Conservation (phyloP, 2,888 invertebrate genomes). For the Drosophila nr. medialis region DNA sequence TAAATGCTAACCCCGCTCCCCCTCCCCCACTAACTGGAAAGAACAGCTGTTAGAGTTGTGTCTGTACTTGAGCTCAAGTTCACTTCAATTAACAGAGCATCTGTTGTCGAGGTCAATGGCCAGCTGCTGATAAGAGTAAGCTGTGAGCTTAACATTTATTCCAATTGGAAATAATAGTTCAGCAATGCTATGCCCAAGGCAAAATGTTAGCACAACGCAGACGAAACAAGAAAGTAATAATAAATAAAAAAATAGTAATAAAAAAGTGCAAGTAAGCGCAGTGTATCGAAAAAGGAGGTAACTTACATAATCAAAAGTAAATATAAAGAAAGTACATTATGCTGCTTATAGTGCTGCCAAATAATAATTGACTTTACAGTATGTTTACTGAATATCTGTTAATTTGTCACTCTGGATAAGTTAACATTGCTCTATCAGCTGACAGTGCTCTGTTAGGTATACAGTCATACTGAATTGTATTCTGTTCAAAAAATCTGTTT, state of each 20-base stretch:
- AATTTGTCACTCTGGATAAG: not conserved
- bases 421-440: not conserved
- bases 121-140: slow-evolving; percentile 19
- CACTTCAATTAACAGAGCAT: slow-evolving; percentile 25
- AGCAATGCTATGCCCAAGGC: not conserved
- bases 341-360: no score
- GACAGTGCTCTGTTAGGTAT: not conserved
- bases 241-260: slow-evolving; percentile 15
- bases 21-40: not conserved
- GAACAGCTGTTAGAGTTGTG: slow-evolving; percentile 48
- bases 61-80: slow-evolving; percentile 41
- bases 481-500: not conserved
- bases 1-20: slow-evolving; percentile 38
- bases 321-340: no score
- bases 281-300: slow-evolving; percentile 6
- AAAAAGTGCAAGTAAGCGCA: slow-evolving; percentile 63
- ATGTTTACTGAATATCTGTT: not conserved
- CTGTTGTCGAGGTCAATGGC: slow-evolving; percentile 35
- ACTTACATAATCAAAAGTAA: slow-evolving; percentile 1
- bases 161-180: not conserved
- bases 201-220: not conserved
- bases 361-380: not conserved
- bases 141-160: not conserved
- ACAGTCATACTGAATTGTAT: not conserved
- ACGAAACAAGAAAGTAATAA: slow-evolving; percentile 31